Evolutionary conservation across 2,113 vertebrate genomes (phyloP), one percentile per base, ranked within the genome.

Genomic region (Eidolon helvum): DNA sequence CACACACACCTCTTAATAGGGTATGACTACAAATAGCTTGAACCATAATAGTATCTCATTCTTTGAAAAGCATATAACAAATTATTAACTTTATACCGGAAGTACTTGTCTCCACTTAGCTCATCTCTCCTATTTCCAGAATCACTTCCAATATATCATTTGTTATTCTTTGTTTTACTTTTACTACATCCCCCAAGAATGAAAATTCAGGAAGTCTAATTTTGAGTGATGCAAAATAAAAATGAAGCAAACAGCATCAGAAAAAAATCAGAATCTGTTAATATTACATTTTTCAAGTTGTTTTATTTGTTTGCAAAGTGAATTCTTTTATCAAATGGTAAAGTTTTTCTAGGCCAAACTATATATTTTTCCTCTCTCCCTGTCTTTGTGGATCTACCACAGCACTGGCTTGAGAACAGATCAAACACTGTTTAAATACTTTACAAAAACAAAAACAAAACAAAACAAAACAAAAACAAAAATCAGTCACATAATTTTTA

Each of bases 351-450:
- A 71, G 0, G 59, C 4, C 14, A 78, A 78, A 30, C 14, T 57
- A 1, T 30, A 1, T 28, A n/a, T 48, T 59, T 26, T 38, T 48
- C 0, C 24, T 63, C 0, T 71, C 0, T 71, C 0, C n/a, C 1
- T 59, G 0, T 63, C 10, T 66, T 71, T 69, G 18, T 90, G 7
- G 5, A 30, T 79, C 12, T 65, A 21, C 11, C 4, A 30, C 4
- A 19, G 1, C 24, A 33, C 2, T 45, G 2, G 4, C 40, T 1
- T 61, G 3, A 28, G 4, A 2, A 33, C 16, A 88, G 16, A 79
- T 78, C 65, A 85, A 87, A 83, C n/a, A 50, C 10, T 45, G 45
- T 80, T 86, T 87, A 5, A 82, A 35, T 61, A 45, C 4, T 61
- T 87, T 21, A 91, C 6, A 63, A 26, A 77, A 59, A 71, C 21